Evolutionary conservation across 2,888 invertebrate species (phyloP), one percentile per base, ranked within the genome.

Genomic region (Mechanitis mazaeus): DNA sequence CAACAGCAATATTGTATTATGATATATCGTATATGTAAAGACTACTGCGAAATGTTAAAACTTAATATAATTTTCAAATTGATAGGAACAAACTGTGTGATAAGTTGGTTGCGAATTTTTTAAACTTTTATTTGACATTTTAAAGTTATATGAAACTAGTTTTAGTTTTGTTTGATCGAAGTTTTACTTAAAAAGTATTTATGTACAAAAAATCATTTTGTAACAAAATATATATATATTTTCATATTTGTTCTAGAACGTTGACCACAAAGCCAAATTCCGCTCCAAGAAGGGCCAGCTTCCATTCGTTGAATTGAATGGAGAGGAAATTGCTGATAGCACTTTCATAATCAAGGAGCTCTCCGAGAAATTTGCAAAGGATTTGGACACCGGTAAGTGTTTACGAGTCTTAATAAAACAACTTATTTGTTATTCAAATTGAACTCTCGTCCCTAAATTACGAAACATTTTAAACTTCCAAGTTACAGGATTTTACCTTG

Each of bases 221-320:
- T 35, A 6, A 35, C 35, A 35, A 35, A 6, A 35, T 42, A 7
- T 2, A 11, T 42, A 42, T 9, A 42, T 42, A 42, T 55, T 7
- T 42, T 46, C 58, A 38, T 60, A 31, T 54, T 69, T 68, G 57
- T 93, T 92, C 5, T 93, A 97, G 97, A 97, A 97, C 91, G 96
- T 97, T 71, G 97, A 97, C 83, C 97, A 97, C 90, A 97, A 96
- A 91, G 94, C 96, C 91, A 96, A 96, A 81, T 96, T 95, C 92
- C 95, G 96, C 74, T 97, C 97, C 74, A 96, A 96, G 92, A 98
- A 98, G 83, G 97, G 97, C 55, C 96, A 96, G 84, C 91, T 98
- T 75, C 98, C 98, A 45, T 98, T 98, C 90, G 93, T 98, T 71
- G 97, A 98, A 85, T 83, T 98, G 66, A 98, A 98, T 81, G 98